Evolutionary conservation across 2,888 invertebrate species (phyloP).

Genomic region (Phalera bucephala): DNA sequence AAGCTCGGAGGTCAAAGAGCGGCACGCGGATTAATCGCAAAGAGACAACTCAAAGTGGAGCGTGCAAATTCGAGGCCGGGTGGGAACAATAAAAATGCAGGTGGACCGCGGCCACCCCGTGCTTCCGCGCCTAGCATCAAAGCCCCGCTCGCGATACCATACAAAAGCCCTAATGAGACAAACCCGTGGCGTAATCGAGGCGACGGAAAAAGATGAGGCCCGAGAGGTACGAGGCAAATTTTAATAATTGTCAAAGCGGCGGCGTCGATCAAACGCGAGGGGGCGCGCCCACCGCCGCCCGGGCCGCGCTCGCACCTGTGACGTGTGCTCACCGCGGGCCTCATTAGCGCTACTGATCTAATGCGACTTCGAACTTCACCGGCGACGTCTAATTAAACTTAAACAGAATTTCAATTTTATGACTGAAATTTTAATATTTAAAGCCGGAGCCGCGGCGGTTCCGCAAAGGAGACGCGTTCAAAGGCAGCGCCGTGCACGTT

Average conservation of each 20-base stretch:
- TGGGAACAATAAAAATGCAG: constrained; percentile 80
- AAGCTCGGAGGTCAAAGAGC: constrained; percentile 54
- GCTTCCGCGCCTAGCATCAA: constrained; percentile 69
- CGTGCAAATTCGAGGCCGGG: constrained; percentile 75
- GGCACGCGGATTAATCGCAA: constrained; percentile 66
- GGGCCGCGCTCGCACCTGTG: constrained; percentile 57
- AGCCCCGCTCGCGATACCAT: constrained; percentile 77
- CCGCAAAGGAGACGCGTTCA: constrained; percentile 75
- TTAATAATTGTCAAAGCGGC: constrained; percentile 85
- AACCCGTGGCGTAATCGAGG: constrained; percentile 82
- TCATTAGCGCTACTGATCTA: constrained; percentile 80
- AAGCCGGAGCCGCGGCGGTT: constrained; percentile 68
- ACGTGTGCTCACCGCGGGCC: constrained; percentile 77
- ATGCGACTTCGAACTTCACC: constrained; percentile 75
- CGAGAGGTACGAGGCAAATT: constrained; percentile 83
- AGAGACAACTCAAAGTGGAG: constrained; percentile 75
- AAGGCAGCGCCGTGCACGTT: constrained; percentile 80
- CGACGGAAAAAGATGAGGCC: constrained; percentile 82
- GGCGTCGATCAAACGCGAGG: constrained; percentile 81
- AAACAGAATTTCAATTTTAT: constrained; percentile 80
- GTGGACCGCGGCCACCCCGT: constrained; percentile 66
- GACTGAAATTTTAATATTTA: constrained; percentile 79
- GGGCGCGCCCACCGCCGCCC: constrained; percentile 33
- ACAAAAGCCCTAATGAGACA: constrained; percentile 83
- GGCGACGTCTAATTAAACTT: constrained; percentile 78